These are phyloP conservation scores for Pseudomyrmex sp. DNA, from an alignment of 1,140 invertebrate species.

Conservation along the genomic window DNA sequence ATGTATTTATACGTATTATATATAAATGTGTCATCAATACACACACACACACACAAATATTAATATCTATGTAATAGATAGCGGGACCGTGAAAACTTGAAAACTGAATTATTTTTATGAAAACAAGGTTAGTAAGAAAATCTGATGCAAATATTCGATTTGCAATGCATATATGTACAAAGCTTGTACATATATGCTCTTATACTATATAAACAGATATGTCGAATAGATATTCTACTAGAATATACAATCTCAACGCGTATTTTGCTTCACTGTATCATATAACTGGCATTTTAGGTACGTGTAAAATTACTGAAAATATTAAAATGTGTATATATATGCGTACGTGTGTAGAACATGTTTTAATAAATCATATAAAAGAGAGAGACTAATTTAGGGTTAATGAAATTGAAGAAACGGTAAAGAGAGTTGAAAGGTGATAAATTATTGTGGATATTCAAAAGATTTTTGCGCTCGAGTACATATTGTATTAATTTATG, in stretches of 20 bases:
- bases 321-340: background rate
- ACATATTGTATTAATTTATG: too few species aligned
- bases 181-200: background rate
- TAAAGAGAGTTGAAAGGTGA: background rate
- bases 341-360: background rate
- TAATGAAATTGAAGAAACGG: background rate
- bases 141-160: constrained; percentile 15
- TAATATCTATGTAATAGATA: background rate
- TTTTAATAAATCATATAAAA: background rate
- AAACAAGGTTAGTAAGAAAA: background rate
- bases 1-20: too few species aligned
- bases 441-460: too few species aligned
- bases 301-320: background rate
- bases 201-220: background rate
- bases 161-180: background rate
- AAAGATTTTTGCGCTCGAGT: background rate
- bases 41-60: background rate
- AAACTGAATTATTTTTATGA: background rate
- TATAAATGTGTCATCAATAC: too few species aligned
- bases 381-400: background rate
- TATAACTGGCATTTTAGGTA: background rate
- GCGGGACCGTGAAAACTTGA: background rate
- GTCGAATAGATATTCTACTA: constrained; percentile 10
- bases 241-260: constrained; percentile 3
- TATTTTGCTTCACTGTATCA: background rate